A percentile compares a stretch with the other conserved stretches of the same genome.
Evolutionary conservation across 2,888 invertebrate genomes (phyloP).

Genomic region (Amiota communis): DNA sequence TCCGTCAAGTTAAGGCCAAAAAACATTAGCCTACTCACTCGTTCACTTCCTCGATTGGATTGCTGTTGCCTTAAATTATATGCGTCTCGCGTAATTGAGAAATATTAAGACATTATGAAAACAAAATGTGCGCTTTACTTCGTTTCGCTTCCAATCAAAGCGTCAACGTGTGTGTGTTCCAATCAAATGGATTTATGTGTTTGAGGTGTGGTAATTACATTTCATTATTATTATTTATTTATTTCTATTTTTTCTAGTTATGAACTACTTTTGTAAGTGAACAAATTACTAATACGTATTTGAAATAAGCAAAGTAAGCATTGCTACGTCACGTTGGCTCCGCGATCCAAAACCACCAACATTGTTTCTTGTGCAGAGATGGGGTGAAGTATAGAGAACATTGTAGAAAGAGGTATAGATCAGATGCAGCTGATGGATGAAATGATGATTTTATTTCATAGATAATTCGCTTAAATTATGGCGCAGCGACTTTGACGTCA

Average conservation of each 20-base stretch:
- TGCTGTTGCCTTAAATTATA: constrained; percentile 54
- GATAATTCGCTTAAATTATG: constrained; percentile 70
- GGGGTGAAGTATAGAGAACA: not conserved
- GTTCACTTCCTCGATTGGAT: not conserved
- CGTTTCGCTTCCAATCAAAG: constrained; percentile 23
- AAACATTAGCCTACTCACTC: not conserved
- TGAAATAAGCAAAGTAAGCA: not conserved
- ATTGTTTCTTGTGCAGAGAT: not conserved
- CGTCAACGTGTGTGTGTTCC: constrained; percentile 9
- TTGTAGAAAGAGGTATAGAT: constrained; percentile 12
- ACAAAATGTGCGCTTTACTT: constrained; percentile 21
- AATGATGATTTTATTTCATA: constrained; percentile 66
- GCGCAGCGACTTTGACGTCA: constrained; percentile 48
- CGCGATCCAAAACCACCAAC: constrained; percentile 13
- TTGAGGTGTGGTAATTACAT: constrained; percentile 18
- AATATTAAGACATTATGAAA: constrained; percentile 61
- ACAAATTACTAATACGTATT: not conserved
- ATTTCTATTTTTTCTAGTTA: constrained; percentile 1
- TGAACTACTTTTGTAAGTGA: not conserved
- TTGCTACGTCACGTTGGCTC: constrained; percentile 6
- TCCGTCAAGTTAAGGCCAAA: not conserved
- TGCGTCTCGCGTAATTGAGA: constrained; percentile 64
- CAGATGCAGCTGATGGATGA: constrained; percentile 39
- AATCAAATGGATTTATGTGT: not conserved
- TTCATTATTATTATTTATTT: constrained; percentile 17